Evolutionary conservation across 2,113 vertebrate species (phyloP).

Genomic region (Platycercus adscitus): DNA sequence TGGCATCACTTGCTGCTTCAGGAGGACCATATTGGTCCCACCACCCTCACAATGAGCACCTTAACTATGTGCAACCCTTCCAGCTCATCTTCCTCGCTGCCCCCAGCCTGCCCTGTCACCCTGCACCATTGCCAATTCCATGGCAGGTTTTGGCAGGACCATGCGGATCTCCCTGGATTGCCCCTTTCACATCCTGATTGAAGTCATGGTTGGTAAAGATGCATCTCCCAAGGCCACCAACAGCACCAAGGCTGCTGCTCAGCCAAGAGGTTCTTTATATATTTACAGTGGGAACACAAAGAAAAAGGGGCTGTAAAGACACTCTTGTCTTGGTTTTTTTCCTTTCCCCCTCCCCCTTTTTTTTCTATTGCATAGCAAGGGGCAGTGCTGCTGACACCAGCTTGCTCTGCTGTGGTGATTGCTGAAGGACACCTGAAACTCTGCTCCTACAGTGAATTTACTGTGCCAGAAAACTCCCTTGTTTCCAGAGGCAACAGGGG

Average conservation of each 20-base stretch:
- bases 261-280: neutral
- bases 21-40: neutral
- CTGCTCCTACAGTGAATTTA: neutral
- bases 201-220: neutral
- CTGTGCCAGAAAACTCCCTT: neutral
- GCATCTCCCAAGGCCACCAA: neutral
- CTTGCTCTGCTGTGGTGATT: neutral
- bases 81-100: neutral
- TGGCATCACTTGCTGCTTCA: neutral
- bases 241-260: neutral
- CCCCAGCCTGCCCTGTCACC: neutral
- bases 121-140: accelerated
- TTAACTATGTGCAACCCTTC: neutral
- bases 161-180: accelerated
- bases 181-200: accelerated
- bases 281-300: neutral
- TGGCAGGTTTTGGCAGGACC: neutral
- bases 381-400: neutral
- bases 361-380: neutral
- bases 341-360: accelerated
- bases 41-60: neutral
- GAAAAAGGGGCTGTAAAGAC: neutral
- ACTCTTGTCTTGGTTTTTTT: neutral
- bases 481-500: neutral
- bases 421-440: slow-evolving; percentile 5